Evolutionary conservation across 2,797 vertebrate genomes (phyloP).

Genomic region (Notolepis coatsorum): DNA sequence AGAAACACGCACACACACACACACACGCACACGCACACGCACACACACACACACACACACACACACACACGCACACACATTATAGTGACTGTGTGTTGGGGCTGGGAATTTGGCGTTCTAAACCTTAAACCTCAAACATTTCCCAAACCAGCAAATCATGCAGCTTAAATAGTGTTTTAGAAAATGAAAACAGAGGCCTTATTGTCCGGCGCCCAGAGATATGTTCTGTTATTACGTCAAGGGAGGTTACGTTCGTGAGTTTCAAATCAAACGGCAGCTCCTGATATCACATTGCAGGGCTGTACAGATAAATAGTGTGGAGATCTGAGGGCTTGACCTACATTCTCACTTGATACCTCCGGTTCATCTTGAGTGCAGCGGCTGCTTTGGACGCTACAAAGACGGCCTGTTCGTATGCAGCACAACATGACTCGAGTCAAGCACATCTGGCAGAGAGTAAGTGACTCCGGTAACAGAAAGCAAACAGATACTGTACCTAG

Average conservation of each 20-base stretch:
- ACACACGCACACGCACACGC: no score
- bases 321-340: conserved; percentile 20
- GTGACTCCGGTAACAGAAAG: neutral
- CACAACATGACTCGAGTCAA: conserved; percentile 2
- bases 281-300: conserved; percentile 9
- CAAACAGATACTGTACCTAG: neutral
- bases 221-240: neutral
- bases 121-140: neutral
- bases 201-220: neutral
- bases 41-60: no score
- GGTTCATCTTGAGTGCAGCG: neutral
- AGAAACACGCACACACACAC: no score
- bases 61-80: no score
- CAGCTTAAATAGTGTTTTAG: neutral
- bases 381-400: neutral
- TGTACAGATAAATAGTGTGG: conserved; percentile 6
- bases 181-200: neutral
- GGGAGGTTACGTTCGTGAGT: neutral
- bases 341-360: neutral
- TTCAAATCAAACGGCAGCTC: neutral
- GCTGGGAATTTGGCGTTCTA: neutral
- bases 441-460: neutral
- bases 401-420: neutral
- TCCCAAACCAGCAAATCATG: neutral
- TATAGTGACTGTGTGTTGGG: no score